Base-by-base conservation (phyloP, 2,888 invertebrate genomes). In the Drosophila incognita region DNA sequence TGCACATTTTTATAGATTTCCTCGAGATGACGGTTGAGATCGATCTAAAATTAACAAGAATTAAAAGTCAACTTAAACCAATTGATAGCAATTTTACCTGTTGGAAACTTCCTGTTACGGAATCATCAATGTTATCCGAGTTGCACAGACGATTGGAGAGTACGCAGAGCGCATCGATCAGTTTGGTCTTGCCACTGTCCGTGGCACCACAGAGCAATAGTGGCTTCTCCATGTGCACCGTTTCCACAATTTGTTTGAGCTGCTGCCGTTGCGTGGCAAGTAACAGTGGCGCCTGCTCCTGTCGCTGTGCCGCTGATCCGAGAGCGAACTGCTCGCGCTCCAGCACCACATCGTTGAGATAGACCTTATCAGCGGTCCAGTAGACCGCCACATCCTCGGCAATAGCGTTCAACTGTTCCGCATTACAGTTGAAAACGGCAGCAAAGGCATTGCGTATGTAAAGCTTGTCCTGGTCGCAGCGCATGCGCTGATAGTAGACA, bases 191-290 rank as follows among this genome's bases (percentile, higher is more conserved):
- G 21, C 93, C 93, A 15, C 92, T 88, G 68, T 93, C 93, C 0
- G 91, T 92, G 4, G 93, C 80, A 1, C 93, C 93, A 62, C 93
- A 93, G 5, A 93, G 75, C 88, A 99, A 96, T 0, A 98, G 94
- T 93, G 99, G 96, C 97, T 99, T 99, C 90, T 97, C 97, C 96
- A 98, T 96, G 84, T 97, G 95, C 8, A 98, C 95, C 92, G 98
- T 98, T 83, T 97, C 96, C 24, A 96, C 95, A 63, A 99, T 93
- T 64, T 96, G 96, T 92, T 97, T 96, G 38, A 99, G 92, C 5
- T 94, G 93, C 8, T 95, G 93, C 62, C 96, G 91, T 92, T 97
- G 97, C 91, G 93, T 93, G 78, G 94, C 91, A 21, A 95, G 87
- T 24, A 95, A 77, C 24, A 95, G 76, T 7, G 94, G 93, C 63